phyloP scores from a whole-genome alignment of 2,797 vertebrate genomes.

The Gymnoscopelus microlampas region DNA sequence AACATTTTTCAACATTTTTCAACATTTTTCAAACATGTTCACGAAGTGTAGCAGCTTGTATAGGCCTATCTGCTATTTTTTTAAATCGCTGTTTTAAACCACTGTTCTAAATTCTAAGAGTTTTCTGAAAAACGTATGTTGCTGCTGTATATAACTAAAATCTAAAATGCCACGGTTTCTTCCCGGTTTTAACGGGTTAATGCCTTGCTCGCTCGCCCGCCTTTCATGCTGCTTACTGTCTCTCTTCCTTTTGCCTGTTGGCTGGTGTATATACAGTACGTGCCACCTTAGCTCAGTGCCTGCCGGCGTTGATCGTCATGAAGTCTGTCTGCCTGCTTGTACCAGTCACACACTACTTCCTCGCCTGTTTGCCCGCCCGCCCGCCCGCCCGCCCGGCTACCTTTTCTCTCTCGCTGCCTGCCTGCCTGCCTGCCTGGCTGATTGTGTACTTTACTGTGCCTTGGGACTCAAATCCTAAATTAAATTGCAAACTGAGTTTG shows the following conservation, averaged over 20 bases:
- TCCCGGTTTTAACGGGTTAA: too few relatives aligned
- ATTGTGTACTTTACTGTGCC: slow-evolving; percentile 81
- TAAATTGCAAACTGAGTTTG: slow-evolving; percentile 91
- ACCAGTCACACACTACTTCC: slow-evolving; percentile 9
- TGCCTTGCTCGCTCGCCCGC: slow-evolving; percentile 12
- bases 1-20: too few relatives aligned
- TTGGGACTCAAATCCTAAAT: slow-evolving; percentile 91
- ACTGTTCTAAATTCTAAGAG: too few relatives aligned
- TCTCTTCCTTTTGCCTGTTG: slow-evolving; percentile 32
- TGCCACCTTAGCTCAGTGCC: slow-evolving; percentile 64
- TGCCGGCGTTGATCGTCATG: slow-evolving; percentile 56
- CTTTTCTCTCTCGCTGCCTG: slow-evolving; percentile 42
- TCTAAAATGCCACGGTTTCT: too few relatives aligned
- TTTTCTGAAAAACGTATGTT: too few relatives aligned
- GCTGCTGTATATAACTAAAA: too few relatives aligned
- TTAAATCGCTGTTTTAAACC: too few relatives aligned
- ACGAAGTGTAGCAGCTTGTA: too few relatives aligned
- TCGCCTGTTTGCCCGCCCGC: slow-evolving; percentile 39
- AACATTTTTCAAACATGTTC: too few relatives aligned
- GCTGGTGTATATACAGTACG: background rate
- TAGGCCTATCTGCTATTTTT: too few relatives aligned
- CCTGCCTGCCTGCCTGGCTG: slow-evolving; percentile 61
- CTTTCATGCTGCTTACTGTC: slow-evolving; percentile 46
- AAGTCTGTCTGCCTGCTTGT: too few relatives aligned
- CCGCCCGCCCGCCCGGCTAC: slow-evolving; percentile 47